Evolutionary conservation across 2,888 invertebrate genomes (phyloP).

Genomic region (Biston stratarius): DNA sequence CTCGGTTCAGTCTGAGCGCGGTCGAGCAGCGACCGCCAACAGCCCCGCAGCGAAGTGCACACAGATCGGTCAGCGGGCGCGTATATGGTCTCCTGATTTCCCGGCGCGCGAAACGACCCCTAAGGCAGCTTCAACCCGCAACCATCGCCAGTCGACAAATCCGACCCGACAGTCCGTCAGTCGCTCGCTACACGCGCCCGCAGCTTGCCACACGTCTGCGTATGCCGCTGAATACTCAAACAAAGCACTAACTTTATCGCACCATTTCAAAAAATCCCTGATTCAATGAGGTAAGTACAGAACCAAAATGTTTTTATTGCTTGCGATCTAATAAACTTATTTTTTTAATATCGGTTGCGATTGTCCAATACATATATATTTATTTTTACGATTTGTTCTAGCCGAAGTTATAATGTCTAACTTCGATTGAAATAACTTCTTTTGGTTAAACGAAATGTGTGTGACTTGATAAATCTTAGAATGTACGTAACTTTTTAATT

Average conservation of each 20-base stretch:
- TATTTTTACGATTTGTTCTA: conserved; percentile 11
- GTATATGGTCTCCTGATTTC: conserved; percentile 38
- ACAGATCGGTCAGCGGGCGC: conserved; percentile 19
- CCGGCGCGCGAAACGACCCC: conserved; percentile 46
- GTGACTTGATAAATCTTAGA: conserved; percentile 17
- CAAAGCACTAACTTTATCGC: conserved; percentile 55
- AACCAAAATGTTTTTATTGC: conserved; percentile 3
- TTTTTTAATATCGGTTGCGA: conserved; percentile 10
- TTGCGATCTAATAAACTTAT: conserved; percentile 23
- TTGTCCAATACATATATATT: conserved; percentile 1
- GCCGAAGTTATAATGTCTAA: conserved; percentile 28
- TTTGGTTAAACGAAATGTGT: not conserved
- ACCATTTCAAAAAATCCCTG: conserved; percentile 47
- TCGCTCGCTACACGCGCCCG: conserved; percentile 54
- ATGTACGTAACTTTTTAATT: conserved; percentile 51
- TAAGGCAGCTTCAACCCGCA: conserved; percentile 14
- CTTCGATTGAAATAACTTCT: conserved; percentile 5
- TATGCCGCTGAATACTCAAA: conserved; percentile 53
- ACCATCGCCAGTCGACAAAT: conserved; percentile 32
- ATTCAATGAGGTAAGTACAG: conserved; percentile 69
- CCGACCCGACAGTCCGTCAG: conserved; percentile 32
- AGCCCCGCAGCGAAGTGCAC: conserved; percentile 9
- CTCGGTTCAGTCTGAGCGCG: conserved; percentile 77
- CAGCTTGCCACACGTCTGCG: conserved; percentile 44
- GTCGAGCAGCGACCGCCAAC: conserved; percentile 59